Evolutionary conservation across 2,113 vertebrate species (phyloP), one percentile per base, ranked within the genome.

Genomic region (Mastomys coucha): DNA sequence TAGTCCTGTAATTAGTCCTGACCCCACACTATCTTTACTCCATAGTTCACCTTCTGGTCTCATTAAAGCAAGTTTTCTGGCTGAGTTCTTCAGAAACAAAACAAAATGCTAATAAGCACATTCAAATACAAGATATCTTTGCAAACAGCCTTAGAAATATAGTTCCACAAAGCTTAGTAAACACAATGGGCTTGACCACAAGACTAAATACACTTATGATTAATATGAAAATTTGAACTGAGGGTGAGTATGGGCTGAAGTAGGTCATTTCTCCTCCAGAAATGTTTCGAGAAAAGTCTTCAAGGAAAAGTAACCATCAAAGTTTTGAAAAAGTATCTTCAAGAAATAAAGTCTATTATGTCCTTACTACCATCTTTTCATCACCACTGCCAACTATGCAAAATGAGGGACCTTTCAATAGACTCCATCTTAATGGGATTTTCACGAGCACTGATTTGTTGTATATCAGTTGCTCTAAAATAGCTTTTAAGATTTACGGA

Each of bases 331-430:
- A 93, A 28, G 51, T 58, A 87, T 69, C 69, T 90, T 78, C 65
- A 93, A 96, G 67, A 88, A 63, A 81, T 42, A 75, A 80, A 89
- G 24, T 85, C 88, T 77, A 77, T 67, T 28, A 56, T 39, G 10
- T 70, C 42, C 31, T 77, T 72, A 53, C 11, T n/a, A 58, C 9
- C 11, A 65, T 77, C 24, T 90, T 72, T 49, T 89, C 56, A 42
- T 36, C 20, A 88, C 24, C 12, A 14, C 67, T 63, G 42, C 56
- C 24, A 63, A 28, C 39, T 88, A 84, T 92, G 73, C 28, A 92
- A 75, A 77, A 85, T 31, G 6, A 45, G 87, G 22, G 39, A 85
- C 70, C 33, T 91, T 88, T 77, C n/a, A 73, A 28, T 4, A 91
- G 45, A 26, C 0, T 20, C 93, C 20, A 63, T 88, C 49, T 67